Percentiles rank a stretch among this genome's conserved stretches.
Evolutionary conservation across 2,797 vertebrate genomes (phyloP).

Genomic region (Tapera naevia): DNA sequence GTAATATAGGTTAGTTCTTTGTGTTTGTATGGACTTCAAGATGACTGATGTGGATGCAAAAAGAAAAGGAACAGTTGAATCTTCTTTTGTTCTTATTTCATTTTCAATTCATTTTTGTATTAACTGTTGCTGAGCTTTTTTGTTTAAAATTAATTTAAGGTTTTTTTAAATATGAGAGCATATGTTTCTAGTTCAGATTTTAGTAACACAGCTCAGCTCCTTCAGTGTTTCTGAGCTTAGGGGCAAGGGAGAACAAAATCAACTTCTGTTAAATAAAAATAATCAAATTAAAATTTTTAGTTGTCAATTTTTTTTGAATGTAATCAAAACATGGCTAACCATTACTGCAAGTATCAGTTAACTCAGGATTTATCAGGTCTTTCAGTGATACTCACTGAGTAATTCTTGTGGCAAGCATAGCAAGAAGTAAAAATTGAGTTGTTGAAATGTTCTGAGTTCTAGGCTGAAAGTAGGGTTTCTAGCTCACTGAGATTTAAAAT

Average conservation of each 20-base stretch:
- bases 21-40: fast-evolving
- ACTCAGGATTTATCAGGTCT: neutral
- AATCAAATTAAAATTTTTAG: neutral
- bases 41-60: neutral
- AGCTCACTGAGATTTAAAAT: neutral
- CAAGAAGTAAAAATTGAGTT: neutral
- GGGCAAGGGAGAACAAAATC: neutral
- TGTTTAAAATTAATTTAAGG: fast-evolving
- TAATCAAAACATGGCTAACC: neutral
- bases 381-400: fast-evolving
- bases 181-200: neutral
- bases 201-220: fast-evolving
- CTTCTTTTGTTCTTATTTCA: fast-evolving
- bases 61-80: fast-evolving
- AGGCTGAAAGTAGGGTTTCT: neutral
- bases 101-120: neutral
- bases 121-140: fast-evolving
- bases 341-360: neutral
- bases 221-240: neutral
- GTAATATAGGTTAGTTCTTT: neutral
- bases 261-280: neutral
- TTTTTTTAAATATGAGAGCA: fast-evolving
- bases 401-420: fast-evolving
- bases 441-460: neutral
- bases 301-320: neutral